Evolutionary conservation across 1,140 invertebrate species (phyloP).

Genomic region (Probaryconus sp.): DNA sequence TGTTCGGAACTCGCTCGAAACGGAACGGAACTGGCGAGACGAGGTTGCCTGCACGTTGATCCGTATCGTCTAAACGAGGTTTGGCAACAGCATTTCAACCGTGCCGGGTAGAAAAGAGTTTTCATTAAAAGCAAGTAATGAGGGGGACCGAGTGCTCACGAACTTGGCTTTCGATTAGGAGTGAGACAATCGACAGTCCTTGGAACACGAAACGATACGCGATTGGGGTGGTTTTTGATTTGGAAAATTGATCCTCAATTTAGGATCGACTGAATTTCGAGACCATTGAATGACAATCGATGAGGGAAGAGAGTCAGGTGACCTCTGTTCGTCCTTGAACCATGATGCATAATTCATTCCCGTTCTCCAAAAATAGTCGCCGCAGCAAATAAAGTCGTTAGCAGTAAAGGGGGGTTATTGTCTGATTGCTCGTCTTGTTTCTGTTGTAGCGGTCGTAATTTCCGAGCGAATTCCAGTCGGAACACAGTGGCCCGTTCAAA

Average conservation of each 20-base stretch:
- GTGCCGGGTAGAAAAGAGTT: slow-evolving; percentile 74
- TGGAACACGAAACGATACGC: too few species aligned
- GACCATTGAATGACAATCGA: too few species aligned
- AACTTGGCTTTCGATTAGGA: too few species aligned
- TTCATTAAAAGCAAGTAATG: slow-evolving; percentile 75
- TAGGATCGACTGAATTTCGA: too few species aligned
- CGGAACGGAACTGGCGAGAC: slow-evolving; percentile 59
- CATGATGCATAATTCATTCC: too few species aligned
- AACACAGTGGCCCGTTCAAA: slow-evolving; percentile 53
- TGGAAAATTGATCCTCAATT: too few species aligned
- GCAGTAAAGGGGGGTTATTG: slow-evolving; percentile 28
- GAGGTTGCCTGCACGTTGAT: slow-evolving; percentile 67
- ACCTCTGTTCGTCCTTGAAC: too few species aligned
- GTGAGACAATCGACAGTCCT: too few species aligned
- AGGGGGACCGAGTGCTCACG: slow-evolving; percentile 61
- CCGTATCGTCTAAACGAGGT: slow-evolving; percentile 77
- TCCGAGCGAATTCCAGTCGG: slow-evolving; percentile 40
- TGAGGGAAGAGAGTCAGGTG: too few species aligned
- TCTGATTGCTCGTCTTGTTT: slow-evolving; percentile 47
- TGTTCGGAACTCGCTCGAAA: slow-evolving; percentile 67
- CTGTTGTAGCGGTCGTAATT: slow-evolving; percentile 49
- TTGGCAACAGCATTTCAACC: slow-evolving; percentile 75
- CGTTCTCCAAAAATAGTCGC: too few species aligned
- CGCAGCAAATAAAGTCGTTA: slow-evolving; percentile 41
- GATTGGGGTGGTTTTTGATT: too few species aligned